Evolutionary conservation across 2,797 vertebrate species (phyloP), one percentile per base, ranked within the genome.

Genomic region (Heliangelus exortis): DNA sequence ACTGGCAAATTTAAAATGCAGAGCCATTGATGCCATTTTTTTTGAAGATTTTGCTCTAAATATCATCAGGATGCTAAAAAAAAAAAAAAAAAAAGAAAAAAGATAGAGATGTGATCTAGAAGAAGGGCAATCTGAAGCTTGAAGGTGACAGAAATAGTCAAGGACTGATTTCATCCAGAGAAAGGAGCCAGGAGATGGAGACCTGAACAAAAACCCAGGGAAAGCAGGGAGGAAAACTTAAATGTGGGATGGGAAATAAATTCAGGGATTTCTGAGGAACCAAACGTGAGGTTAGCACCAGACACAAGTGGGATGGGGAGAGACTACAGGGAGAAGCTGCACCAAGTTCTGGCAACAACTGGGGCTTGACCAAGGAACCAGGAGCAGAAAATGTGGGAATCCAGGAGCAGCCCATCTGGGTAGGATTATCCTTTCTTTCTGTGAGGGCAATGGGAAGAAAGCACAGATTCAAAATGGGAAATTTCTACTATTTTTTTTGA

Each of bases 391-490:
- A 58, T 22, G 31, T 25, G 26, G 3, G 34, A 67, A 41, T 17
- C 65, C 76, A 11, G 7, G 23, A 41, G 62, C 62, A 12, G 5
- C 31, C n/a, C 12, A 36, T 36, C 34, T 36, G 78, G 53, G 57
- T 45, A 15, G 26, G 58, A 74, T 58, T 76, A 74, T 59, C 72
- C 69, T 29, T 89, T 57, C 69, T 29, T 89, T 57, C 66, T 10
- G 19, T 13, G 63, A 47, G 57, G 57, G 80, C 58, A 3, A 53
- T 2, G 72, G 74, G 90, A 94, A 95, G 91, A 75, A 88, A 96
- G 84, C 85, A 36, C 43, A 77, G 88, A 72, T 87, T 92, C 78
- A 66, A 73, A 94, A 92, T n/a, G 79, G 65, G 33, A 59, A 71
- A 95, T 79, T 65, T 77, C 50, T 28, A 84, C 80, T 73, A 68